These are phyloP conservation scores for Progne subis DNA, from an alignment of 2,113 vertebrate genomes.

Conservation along the genomic window DNA sequence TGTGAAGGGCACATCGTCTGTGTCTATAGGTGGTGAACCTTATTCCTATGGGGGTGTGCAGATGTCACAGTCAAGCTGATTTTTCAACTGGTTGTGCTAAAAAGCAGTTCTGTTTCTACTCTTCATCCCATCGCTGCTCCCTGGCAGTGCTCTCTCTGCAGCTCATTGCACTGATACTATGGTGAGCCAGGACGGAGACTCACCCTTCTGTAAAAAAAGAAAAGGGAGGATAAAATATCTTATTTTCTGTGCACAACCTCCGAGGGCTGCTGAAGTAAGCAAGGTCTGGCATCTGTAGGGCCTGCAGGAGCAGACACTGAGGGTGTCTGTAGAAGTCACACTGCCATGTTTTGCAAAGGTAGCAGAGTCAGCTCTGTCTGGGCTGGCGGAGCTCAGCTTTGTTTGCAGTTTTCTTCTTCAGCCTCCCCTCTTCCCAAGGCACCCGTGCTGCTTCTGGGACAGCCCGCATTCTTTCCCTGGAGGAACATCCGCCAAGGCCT, in stretches of 20 bases:
- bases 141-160: neutral
- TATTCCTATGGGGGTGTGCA: neutral
- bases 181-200: neutral
- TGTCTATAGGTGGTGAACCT: accelerated
- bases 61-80: neutral
- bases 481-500: neutral
- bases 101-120: neutral
- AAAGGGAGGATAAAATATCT: neutral
- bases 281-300: neutral
- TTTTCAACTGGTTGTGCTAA: neutral
- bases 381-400: neutral
- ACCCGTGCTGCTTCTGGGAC: neutral
- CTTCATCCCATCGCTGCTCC: neutral
- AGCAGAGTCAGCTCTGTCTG: accelerated
- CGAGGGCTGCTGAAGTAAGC: neutral
- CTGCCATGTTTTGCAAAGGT: neutral
- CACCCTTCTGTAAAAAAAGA: neutral
- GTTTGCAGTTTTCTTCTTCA: neutral
- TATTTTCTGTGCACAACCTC: neutral
- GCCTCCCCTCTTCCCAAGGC: neutral
- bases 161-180: neutral
- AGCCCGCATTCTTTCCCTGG: neutral
- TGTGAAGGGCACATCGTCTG: too few species aligned
- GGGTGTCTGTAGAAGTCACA: neutral
- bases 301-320: neutral